These are phyloP conservation scores for Cyprinodon brontotheroides DNA, from an alignment of 2,113 vertebrate species.

Conservation along the genomic window DNA sequence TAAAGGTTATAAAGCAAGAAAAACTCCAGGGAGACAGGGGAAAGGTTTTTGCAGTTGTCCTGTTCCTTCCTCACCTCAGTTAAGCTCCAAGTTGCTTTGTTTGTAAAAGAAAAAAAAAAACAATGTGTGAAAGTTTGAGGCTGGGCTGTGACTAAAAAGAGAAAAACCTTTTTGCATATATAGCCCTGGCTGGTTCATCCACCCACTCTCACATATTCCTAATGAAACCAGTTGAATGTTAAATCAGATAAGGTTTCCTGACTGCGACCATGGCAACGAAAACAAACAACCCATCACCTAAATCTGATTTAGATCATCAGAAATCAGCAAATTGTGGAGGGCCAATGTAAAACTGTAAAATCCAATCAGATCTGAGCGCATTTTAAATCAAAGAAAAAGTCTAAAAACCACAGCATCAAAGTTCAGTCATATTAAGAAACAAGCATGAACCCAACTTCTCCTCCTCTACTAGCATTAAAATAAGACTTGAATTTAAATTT, in stretches of 20 bases:
- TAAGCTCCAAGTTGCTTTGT: not conserved
- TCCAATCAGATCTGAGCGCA: not conserved
- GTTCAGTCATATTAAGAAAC: not conserved
- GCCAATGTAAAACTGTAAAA: not conserved
- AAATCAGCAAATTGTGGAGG: not conserved
- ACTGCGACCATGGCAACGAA: constrained; percentile 8
- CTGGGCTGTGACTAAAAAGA: not conserved
- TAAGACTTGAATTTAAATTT: not conserved
- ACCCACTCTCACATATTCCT: not conserved
- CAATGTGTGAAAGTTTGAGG: not conserved
- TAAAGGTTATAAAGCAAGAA: too few relatives aligned
- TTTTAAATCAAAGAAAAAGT: constrained; percentile 9
- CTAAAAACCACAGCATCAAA: constrained; percentile 7
- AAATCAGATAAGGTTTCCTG: constrained; percentile 10
- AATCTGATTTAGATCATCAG: constrained; percentile 3
- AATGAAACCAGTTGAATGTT: not conserved
- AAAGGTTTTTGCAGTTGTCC: too few relatives aligned
- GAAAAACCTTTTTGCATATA: not conserved
- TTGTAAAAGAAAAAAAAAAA: not conserved
- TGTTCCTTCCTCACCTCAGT: not conserved
- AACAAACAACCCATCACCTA: constrained; percentile 17
- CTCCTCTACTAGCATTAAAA: not conserved
- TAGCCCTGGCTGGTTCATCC: not conserved
- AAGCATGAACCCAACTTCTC: not conserved
- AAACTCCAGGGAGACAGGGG: too few relatives aligned